A percentile compares a stretch with the other conserved stretches of the same genome.
Evolutionary conservation across 2,888 invertebrate species (phyloP).

Genomic region (Odiellus spinosus): DNA sequence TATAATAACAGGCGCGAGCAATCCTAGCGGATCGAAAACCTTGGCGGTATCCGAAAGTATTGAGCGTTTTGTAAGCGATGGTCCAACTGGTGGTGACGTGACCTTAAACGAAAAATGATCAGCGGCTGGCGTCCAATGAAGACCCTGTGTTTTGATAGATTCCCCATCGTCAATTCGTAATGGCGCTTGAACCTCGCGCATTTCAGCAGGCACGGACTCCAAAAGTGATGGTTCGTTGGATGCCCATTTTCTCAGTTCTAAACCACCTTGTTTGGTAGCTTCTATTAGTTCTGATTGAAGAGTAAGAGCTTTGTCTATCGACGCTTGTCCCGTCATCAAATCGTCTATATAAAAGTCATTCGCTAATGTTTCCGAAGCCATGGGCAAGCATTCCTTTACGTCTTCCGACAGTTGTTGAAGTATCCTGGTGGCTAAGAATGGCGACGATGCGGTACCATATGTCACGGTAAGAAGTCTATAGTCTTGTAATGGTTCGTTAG

Average conservation of each 20-base stretch:
- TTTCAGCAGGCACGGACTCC: background rate
- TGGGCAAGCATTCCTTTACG: conserved; percentile 9
- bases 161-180: background rate
- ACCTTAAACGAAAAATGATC: no score
- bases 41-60: background rate
- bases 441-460: conserved; percentile 1
- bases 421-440: background rate
- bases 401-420: conserved; percentile 10
- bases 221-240: background rate
- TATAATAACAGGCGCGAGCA: background rate
- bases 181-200: background rate
- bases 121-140: no score
- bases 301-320: background rate
- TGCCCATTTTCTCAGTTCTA: background rate
- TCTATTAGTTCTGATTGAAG: background rate
- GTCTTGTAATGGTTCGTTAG: background rate
- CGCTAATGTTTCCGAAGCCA: conserved; percentile 12
- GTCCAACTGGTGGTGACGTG: background rate
- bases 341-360: conserved; percentile 25
- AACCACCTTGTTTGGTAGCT: background rate
- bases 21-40: conserved; percentile 1
- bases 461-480: conserved; percentile 1
- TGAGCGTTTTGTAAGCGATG: background rate
- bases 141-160: no score
- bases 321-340: background rate